Conservation (phyloP, 1,140 invertebrate genomes). For the Chlorops oryzae region DNA sequence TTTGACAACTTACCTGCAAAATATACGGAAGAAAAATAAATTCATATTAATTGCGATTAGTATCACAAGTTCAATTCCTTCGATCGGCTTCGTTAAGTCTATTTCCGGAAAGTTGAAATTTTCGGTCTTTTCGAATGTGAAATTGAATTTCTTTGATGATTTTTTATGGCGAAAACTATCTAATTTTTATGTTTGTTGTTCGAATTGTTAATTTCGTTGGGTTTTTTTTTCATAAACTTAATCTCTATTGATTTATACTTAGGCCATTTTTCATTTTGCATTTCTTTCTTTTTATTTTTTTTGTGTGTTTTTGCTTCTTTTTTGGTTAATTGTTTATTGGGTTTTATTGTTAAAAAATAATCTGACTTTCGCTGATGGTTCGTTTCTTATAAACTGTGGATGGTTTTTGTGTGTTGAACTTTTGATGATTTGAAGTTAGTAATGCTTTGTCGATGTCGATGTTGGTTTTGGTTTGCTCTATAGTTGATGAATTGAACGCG, state of each 20-base stretch:
- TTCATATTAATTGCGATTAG: too few relatives aligned
- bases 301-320: neutral
- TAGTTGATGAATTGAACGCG: too few relatives aligned
- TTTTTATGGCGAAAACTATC: neutral
- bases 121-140: too few relatives aligned
- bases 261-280: slow-evolving; percentile 25
- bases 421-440: slow-evolving; percentile 21
- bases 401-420: slow-evolving; percentile 22
- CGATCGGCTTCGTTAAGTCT: too few relatives aligned
- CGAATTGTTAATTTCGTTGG: slow-evolving; percentile 12
- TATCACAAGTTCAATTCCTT: too few relatives aligned
- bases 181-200: neutral
- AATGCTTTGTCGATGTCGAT: slow-evolving; percentile 8
- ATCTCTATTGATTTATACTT: slow-evolving; percentile 21
- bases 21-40: too few relatives aligned
- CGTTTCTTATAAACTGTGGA: too few relatives aligned
- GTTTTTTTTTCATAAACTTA: slow-evolving; percentile 14
- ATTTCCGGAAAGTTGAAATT: too few relatives aligned
- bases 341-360: slow-evolving; percentile 31
- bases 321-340: slow-evolving; percentile 13
- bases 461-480: slow-evolving; percentile 23
- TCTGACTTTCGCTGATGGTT: slow-evolving; percentile 44
- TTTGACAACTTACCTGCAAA: too few relatives aligned
- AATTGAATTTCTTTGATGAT: slow-evolving; percentile 7
- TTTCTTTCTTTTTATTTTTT: slow-evolving; percentile 17